Conservation (phyloP, 1,140 invertebrate species). For the Drosophila kanapiae region DNA sequence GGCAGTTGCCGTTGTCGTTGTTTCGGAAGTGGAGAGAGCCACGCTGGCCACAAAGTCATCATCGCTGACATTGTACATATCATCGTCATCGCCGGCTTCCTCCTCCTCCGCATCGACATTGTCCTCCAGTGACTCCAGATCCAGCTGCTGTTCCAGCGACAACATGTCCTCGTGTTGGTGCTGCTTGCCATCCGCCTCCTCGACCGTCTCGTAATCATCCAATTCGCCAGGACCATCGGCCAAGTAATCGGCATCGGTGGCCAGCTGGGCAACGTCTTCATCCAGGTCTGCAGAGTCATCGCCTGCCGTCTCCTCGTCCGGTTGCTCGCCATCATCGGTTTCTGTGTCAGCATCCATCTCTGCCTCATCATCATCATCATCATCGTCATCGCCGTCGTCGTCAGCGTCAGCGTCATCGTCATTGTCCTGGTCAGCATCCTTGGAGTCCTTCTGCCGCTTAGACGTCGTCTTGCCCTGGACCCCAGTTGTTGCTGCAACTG, state of each 20-base stretch:
- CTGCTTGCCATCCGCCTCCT: conserved; percentile 33
- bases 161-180: conserved; percentile 61
- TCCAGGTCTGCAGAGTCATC: conserved; percentile 58
- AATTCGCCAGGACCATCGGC: conserved; percentile 65
- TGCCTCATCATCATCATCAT: conserved; percentile 24
- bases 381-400: conserved; percentile 26
- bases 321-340: conserved; percentile 21
- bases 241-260: conserved; percentile 62
- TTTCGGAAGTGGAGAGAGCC: conserved; percentile 58
- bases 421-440: conserved; percentile 18
- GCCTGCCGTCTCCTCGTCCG: conserved; percentile 20
- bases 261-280: conserved; percentile 60
- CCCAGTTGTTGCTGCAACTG: conserved; percentile 28
- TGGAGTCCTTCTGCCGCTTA: conserved; percentile 22
- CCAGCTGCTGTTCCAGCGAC: conserved; percentile 68
- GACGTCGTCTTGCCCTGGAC: conserved; percentile 49
- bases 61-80: conserved; percentile 75
- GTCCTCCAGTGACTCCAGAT: conserved; percentile 66
- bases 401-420: conserved; percentile 22
- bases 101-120: conserved; percentile 59
- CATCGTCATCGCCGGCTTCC: conserved; percentile 47
- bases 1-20: conserved; percentile 32
- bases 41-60: conserved; percentile 79
- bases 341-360: conserved; percentile 30
- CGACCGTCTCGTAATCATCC: conserved; percentile 60